phyloP scores from a whole-genome alignment of 2,797 vertebrate genomes.

The Gobio occitaniae region DNA sequence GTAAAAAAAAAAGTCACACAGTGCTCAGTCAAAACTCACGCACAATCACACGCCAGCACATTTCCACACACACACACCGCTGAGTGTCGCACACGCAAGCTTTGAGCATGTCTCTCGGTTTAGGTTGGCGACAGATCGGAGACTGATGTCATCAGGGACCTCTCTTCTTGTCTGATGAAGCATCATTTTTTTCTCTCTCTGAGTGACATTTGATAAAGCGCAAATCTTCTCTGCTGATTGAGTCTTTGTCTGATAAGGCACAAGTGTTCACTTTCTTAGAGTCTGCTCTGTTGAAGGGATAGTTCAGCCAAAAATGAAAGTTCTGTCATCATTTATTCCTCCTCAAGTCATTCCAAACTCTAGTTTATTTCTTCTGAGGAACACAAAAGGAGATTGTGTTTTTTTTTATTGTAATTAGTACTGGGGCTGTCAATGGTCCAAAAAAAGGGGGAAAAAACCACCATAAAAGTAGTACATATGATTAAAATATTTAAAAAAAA shows the following conservation, averaged over 20 bases:
- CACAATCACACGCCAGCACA: constrained; percentile 41
- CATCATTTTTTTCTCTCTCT: neutral
- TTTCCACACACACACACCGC: constrained; percentile 23
- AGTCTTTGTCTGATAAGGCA: constrained; percentile 36
- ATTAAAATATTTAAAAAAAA: too few species aligned
- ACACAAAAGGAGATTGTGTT: neutral
- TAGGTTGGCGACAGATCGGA: constrained; percentile 25
- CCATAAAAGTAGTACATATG: neutral
- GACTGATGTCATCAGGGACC: constrained; percentile 40
- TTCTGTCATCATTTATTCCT: constrained; percentile 15
- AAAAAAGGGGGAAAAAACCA: too few species aligned
- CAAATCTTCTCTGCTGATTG: constrained; percentile 38
- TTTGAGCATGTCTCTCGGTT: constrained; percentile 27
- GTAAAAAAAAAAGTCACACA: neutral
- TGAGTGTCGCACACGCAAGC: neutral
- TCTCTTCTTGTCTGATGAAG: constrained; percentile 42
- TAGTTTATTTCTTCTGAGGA: neutral
- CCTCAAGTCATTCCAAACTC: neutral
- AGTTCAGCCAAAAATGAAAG: constrained; percentile 4
- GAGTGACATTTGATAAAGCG: constrained; percentile 12
- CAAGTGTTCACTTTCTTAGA: neutral
- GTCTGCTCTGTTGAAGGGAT: constrained; percentile 12
- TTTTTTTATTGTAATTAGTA: neutral
- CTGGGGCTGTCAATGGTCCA: neutral
- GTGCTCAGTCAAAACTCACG: constrained; percentile 47